Conservation (phyloP, 2,113 vertebrate genomes). For the Myotis davidii region DNA sequence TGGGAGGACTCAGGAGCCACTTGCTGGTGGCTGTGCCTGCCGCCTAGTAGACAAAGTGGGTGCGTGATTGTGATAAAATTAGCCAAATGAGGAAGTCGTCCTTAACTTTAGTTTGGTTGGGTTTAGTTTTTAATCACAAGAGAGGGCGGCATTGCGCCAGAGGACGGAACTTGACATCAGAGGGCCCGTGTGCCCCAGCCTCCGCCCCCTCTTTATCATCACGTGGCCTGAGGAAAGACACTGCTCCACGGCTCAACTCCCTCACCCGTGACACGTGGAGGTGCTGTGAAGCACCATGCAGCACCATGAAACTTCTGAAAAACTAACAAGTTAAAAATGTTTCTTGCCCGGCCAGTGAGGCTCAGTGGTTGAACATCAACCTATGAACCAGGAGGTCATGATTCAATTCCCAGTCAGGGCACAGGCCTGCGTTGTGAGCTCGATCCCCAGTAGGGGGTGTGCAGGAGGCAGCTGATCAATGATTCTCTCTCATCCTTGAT, state of each 20-base stretch:
- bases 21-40: background rate
- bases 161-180: background rate
- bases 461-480: no score
- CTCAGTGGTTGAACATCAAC: no score
- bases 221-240: background rate
- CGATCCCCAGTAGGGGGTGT: no score
- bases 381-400: no score
- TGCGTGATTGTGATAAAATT: background rate
- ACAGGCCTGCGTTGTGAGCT: no score
- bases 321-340: background rate
- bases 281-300: background rate
- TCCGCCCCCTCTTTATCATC: background rate
- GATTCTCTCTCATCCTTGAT: no score
- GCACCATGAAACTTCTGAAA: background rate
- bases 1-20: background rate
- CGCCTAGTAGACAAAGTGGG: background rate
- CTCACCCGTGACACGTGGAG: background rate
- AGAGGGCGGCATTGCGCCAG: background rate
- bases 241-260: background rate
- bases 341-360: background rate
- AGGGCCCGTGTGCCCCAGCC: background rate
- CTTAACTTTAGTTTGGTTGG: conserved; percentile 17
- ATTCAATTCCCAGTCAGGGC: no score
- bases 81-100: conserved; percentile 9
- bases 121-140: conserved; percentile 6